Evolutionary conservation across 2,888 invertebrate genomes (phyloP), one percentile per base, ranked within the genome.

Genomic region (Dendrolimus pini): DNA sequence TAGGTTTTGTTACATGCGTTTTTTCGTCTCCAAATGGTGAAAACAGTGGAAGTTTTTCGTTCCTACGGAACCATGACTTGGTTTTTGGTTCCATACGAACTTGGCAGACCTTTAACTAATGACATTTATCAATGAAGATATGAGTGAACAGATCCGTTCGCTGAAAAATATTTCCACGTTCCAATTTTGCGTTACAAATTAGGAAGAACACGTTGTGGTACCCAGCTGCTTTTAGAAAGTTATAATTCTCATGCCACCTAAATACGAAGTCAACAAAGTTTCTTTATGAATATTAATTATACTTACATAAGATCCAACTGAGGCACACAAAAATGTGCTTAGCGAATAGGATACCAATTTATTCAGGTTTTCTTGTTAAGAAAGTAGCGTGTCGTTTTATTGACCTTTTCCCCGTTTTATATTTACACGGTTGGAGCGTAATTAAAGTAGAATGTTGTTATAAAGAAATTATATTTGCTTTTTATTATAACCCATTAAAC

Each of bases 251-350:
- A 62, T 58, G 62, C 65, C 66, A 62, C 66, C 63, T 69, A 72
- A 71, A 67, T 70, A 66, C 66, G 60, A 65, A 65, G 67, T 67
- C 62, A 63, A 63, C 65, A 64, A 65, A 68, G 60, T 66, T 65
- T 67, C 66, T 63, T 66, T 64, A 72, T 72, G 65, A 72, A 70
- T 71, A 72, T 72, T 71, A 68, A 72, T 66, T 63, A 47, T 65
- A 62, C 65, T 70, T 65, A 64, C 68, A 63, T 62, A 55, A 47
- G 9, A 10, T 3, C 12, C 12, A 10, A 12, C 12, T 47, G 47
- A 47, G 47, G 55, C 6, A 63, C 63, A 69, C 66, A 70, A 70
- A 70, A 70, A 66, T 65, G 61, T 69, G 65, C 69, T 69, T 66
- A 64, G 63, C 67, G 65, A 70, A 66, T 62, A 65, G 69, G 69